A percentile compares a stretch with the other conserved stretches of the same genome.
Evolutionary conservation across 2,888 invertebrate genomes (phyloP).

Genomic region (Liposcelis brunnea): DNA sequence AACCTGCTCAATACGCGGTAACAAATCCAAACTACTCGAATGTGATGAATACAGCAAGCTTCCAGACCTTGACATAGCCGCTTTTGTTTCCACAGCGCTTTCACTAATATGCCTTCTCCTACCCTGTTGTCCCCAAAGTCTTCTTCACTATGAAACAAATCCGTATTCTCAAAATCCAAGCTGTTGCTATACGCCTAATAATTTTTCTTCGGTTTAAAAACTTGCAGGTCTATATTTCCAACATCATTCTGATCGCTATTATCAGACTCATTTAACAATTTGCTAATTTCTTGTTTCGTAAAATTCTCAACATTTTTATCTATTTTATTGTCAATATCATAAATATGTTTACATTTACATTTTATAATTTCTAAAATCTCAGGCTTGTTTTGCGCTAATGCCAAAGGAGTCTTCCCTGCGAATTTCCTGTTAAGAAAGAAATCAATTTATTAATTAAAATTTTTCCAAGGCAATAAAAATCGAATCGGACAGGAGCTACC

Average conservation of each 20-base stretch:
- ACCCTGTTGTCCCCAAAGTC: neutral
- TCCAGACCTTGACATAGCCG: conserved; percentile 1
- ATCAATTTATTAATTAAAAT: neutral
- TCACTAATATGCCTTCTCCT: conserved; percentile 3
- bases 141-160: conserved; percentile 9
- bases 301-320: neutral
- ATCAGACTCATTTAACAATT: conserved; percentile 3
- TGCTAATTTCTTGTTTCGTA: conserved; percentile 1
- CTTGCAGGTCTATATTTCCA: no score
- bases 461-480: no score
- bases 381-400: conserved; percentile 11
- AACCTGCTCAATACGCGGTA: conserved; percentile 19
- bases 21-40: conserved; percentile 16
- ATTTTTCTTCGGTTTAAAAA: no score
- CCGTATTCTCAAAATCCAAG: neutral
- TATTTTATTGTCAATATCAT: neutral
- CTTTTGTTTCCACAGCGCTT: neutral
- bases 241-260: no score
- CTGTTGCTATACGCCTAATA: no score
- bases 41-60: conserved; percentile 10
- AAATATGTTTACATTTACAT: neutral
- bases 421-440: conserved; percentile 21
- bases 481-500: no score
- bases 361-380: conserved; percentile 10
- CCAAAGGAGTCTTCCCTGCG: conserved; percentile 20